These are phyloP conservation scores for Bolinopsis microptera DNA, from an alignment of 37 sponge, comb jelly and placozoan species.

Conservation along the genomic window DNA sequence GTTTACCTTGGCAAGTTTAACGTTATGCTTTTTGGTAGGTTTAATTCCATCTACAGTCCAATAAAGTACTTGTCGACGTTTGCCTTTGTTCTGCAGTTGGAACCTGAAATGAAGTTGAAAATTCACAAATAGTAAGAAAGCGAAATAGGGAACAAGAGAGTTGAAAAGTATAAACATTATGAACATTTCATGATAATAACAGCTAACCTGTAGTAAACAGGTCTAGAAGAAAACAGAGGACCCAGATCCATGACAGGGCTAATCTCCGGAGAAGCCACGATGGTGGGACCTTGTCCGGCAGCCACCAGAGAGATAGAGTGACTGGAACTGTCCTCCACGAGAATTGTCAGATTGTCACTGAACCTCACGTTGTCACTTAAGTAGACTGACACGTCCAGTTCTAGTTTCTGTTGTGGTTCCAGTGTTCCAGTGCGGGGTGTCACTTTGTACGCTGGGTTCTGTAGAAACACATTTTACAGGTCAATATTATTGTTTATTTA, in stretches of 20 bases:
- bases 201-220: constrained; percentile 22
- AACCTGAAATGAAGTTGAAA: not conserved
- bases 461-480: too few relatives aligned
- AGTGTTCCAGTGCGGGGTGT: constrained; percentile 76
- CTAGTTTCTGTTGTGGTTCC: constrained; percentile 70
- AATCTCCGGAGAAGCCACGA: constrained; percentile 83
- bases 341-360: constrained; percentile 82
- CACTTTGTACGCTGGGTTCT: constrained; percentile 52
- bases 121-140: constrained; percentile 70
- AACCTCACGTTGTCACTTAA: constrained; percentile 85
- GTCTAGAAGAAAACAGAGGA: constrained; percentile 73
- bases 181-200: too few relatives aligned
- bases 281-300: constrained; percentile 87
- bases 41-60: constrained; percentile 91
- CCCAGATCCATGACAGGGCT: constrained; percentile 85
- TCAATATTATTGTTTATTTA: too few relatives aligned
- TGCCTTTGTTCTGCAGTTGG: constrained; percentile 68
- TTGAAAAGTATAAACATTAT: too few relatives aligned
- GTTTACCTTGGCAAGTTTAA: constrained; percentile 18
- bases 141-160: too few relatives aligned
- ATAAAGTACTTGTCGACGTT: constrained; percentile 77
- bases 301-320: constrained; percentile 77
- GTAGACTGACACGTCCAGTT: constrained; percentile 81
- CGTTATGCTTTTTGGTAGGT: constrained; percentile 49
- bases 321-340: constrained; percentile 74